Evolutionary conservation across 1,140 invertebrate genomes (phyloP).

Genomic region (Camponotus vicinus): DNA sequence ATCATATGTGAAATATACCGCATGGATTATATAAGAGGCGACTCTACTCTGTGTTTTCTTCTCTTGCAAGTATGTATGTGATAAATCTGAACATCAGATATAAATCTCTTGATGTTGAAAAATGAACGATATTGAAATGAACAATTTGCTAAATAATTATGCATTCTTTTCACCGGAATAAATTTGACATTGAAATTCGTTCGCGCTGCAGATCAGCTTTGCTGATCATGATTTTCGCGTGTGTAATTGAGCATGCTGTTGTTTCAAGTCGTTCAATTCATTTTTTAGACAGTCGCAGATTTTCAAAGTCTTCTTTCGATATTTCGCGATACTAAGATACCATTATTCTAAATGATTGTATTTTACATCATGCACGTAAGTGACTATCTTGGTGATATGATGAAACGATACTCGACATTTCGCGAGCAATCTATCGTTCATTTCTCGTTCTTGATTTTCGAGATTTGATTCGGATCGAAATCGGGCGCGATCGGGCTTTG

Average conservation of each 20-base stretch:
- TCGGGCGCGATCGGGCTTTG: slow-evolving; percentile 78
- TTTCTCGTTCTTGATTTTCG: slow-evolving; percentile 80
- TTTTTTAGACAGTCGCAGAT: not conserved
- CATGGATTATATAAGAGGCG: too few relatives aligned
- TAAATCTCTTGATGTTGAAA: not conserved
- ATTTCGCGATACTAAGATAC: not conserved
- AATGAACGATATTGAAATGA: not conserved
- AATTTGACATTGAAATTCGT: slow-evolving; percentile 40
- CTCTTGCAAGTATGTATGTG: not conserved
- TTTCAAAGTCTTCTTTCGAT: not conserved
- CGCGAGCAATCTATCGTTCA: slow-evolving; percentile 51
- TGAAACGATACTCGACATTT: not conserved
- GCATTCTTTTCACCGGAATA: not conserved
- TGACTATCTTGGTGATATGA: not conserved
- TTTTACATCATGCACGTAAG: not conserved
- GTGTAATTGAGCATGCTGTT: not conserved
- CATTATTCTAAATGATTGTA: not conserved
- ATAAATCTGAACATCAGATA: not conserved
- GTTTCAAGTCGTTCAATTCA: slow-evolving; percentile 1
- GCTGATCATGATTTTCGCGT: not conserved
- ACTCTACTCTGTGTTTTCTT: not conserved
- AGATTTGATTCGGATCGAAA: slow-evolving; percentile 78
- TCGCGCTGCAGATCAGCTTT: slow-evolving; percentile 20
- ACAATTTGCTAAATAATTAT: not conserved
- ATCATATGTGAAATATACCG: too few relatives aligned